Base-by-base conservation (phyloP, 1,140 invertebrate species). In the Copidosoma floridanum region DNA sequence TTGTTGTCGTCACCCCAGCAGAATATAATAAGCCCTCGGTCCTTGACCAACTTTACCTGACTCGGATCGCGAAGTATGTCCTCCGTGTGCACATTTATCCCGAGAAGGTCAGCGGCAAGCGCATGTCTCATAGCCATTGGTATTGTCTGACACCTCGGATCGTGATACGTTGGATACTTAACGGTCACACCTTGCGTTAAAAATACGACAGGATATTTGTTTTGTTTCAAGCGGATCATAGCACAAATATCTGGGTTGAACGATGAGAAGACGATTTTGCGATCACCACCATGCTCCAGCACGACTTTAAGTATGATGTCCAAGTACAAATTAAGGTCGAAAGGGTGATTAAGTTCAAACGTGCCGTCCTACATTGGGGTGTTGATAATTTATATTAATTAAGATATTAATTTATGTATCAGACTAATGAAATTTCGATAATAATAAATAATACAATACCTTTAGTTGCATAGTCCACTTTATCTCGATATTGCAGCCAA, bases 1-100 rank as follows among this genome's bases (percentile, higher is more conserved):
- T 97, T 96, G 71, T 95, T 95, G 72, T 96, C 93, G 72, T 97
- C 94, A 5, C 95, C 95, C 95, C 95, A 98, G 73, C 93, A 95
- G 74, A 98, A 98, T 40, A 97, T 86, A 2, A 96, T 86, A 18
- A 97, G 82, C 14, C 90, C 89, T 26, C 86, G 83, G 64, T 90
- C 84, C 64, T 87, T 88, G 0, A 90, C 90, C 46, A 89, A 71
- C 67, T 90, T 86, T 1, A 95, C 87, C 78, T 93, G 86, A 11
- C 84, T 85, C 16, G 89, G 84, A 80, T 97, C 91, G 51, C 91
- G 80, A 43, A 98, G 80, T 63, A 98, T 82, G 73, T 96, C 93
- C 79, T 96, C 93, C 0, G 94, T 93, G 70, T 97, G 92, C 0
- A 94, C 92, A 68, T 93, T 92, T 57, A 98, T 88, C 23, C 95